phyloP scores from a whole-genome alignment of 2,797 vertebrate species.

The Borostomias antarcticus region DNA sequence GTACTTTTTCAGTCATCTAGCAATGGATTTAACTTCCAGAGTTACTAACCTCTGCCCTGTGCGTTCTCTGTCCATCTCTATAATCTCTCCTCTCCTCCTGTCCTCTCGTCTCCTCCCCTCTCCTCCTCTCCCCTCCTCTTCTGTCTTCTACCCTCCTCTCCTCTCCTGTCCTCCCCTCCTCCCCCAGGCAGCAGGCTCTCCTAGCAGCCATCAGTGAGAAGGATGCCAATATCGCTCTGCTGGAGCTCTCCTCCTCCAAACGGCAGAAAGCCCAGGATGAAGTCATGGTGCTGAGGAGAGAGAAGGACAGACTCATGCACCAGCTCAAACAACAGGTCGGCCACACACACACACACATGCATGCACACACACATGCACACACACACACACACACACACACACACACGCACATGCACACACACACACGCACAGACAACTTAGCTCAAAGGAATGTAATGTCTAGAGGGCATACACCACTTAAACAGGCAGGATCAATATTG shows the following conservation, averaged over 20 bases:
- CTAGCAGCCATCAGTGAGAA: conserved; percentile 98
- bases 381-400: conserved; percentile 26
- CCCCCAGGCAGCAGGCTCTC: conserved; percentile 90
- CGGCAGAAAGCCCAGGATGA: conserved; percentile 95
- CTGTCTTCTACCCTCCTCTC: background rate
- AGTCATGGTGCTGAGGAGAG: conserved; percentile 92
- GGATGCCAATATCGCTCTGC: conserved; percentile 86
- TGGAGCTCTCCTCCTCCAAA: conserved; percentile 80
- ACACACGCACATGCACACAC: conserved; percentile 29
- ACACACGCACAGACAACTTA: conserved; percentile 3
- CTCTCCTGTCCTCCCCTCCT: background rate
- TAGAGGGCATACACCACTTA: background rate
- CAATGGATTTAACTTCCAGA: background rate
- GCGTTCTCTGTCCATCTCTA: too few species aligned
- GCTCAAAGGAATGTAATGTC: conserved; percentile 5
- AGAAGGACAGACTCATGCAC: conserved; percentile 95
- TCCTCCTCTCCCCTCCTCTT: background rate
- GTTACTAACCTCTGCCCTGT: background rate
- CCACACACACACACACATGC: conserved; percentile 26
- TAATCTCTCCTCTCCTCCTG: background rate
- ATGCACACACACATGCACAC: conserved; percentile 66
- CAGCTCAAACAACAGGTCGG: conserved; percentile 97
- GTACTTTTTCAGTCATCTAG: background rate
- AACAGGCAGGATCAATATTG: too few species aligned
- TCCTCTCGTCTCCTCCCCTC: background rate